Base-by-base conservation (phyloP, 2,888 invertebrate species). In the Pherbina coryleti region DNA sequence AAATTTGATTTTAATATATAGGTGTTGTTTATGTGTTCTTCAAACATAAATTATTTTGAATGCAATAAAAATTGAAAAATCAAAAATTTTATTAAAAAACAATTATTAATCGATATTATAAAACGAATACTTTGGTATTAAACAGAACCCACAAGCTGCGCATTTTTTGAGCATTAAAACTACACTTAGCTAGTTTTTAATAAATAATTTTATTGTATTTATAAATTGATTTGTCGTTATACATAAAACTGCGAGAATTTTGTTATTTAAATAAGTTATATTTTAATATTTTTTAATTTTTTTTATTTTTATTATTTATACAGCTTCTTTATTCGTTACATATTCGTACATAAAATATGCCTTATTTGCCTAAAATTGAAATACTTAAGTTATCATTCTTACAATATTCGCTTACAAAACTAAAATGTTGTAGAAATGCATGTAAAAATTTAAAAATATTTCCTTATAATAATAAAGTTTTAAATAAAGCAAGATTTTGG, bases 381-480 rank as follows among this genome's bases (percentile, higher is more conserved):
- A 60, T 57, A 71, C 53, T 44, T 74, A 74, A 51, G 31, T 64
- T 74, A 49, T 53, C 74, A 74, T 64, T 74, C 51, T 28, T 5
- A 67, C 19, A 37, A 28, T 62, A 28, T 62, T 17, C 25, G 67
- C 19, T 69, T 51, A 51, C 11, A 28, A 44, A 37, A 37, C 3
- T 19, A 51, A 31, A 44, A 60, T 69, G 25, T 69, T 74, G 60
- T 78, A 78, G 78, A 77, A 73, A 55, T 77, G 73, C 73, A 79
- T 79, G 37, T 79, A 78, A 70, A 78, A 79, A 79, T 44, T 71
- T 25, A 69, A 69, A 53, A 37, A 67, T 67, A 25, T 34, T 49
- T 66, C 67, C 44, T 76, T 49, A 66, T 25, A 74, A 25, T 64
- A 66, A 75, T 66, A 66, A 75, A 75, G 66, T 51, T 75, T 19